Evolutionary conservation across 2,888 invertebrate genomes (phyloP).

Genomic region (Prostheceraeus crozeri): DNA sequence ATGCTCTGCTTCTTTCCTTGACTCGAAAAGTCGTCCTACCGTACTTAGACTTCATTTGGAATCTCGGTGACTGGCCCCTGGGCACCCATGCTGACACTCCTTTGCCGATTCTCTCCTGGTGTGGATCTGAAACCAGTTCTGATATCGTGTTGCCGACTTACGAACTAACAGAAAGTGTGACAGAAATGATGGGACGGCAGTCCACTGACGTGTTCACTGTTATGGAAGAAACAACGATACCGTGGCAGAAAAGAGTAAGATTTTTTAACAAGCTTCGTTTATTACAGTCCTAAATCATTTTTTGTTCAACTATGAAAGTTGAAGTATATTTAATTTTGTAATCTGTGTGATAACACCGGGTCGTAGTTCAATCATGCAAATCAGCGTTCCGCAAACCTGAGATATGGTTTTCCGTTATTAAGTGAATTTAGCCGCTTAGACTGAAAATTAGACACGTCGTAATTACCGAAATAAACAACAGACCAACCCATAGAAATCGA

Average conservation of each 20-base stretch:
- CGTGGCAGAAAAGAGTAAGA: constrained; percentile 27
- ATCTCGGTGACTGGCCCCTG: constrained; percentile 91
- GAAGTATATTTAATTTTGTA: no score
- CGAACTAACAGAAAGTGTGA: constrained; percentile 79
- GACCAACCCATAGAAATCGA: no score
- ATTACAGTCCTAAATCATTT: no score
- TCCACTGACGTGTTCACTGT: constrained; percentile 38
- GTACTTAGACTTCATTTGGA: constrained; percentile 79
- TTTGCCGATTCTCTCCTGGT: constrained; percentile 86
- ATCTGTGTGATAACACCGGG: no score
- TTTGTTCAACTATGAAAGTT: no score
- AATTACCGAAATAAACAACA: no score
- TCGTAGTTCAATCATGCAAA: no score
- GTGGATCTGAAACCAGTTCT: constrained; percentile 73
- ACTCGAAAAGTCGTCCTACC: constrained; percentile 71
- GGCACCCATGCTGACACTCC: constrained; percentile 58
- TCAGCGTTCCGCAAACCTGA: no score
- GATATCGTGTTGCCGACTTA: constrained; percentile 92
- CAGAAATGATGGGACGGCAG: constrained; percentile 86
- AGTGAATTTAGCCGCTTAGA: no score
- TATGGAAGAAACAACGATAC: not conserved
- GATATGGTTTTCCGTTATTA: no score
- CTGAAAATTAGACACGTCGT: no score
- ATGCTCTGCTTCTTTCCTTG: constrained; percentile 73
- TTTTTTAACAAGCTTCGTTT: no score